Evolutionary conservation across 2,888 invertebrate genomes (phyloP).

Genomic region (Apamea anceps): DNA sequence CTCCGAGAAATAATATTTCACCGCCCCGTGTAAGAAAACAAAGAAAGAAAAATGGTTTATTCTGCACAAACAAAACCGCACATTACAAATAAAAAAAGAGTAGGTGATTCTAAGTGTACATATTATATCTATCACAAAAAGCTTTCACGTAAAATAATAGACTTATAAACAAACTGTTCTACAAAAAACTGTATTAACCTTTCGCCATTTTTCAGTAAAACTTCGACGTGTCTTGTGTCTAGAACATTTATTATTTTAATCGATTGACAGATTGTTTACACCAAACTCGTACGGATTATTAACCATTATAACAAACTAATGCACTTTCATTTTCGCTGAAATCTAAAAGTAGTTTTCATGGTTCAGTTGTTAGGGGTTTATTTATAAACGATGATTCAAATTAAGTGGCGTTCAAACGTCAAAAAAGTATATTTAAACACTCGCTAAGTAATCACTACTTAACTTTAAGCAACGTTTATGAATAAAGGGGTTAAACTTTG

Average conservation of each 20-base stretch:
- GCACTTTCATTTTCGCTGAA: not conserved
- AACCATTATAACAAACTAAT: conserved; percentile 9
- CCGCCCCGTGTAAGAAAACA: too few relatives aligned
- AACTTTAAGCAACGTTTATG: too few relatives aligned
- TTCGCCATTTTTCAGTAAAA: conserved; percentile 9
- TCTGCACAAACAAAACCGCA: too few relatives aligned
- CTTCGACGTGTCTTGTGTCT: conserved; percentile 8
- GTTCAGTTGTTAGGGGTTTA: not conserved
- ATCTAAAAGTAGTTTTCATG: not conserved
- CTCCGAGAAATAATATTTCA: too few relatives aligned
- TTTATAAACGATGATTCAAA: too few relatives aligned
- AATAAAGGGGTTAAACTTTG: too few relatives aligned
- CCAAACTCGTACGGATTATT: not conserved
- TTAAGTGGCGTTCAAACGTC: too few relatives aligned
- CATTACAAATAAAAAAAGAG: too few relatives aligned
- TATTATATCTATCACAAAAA: not conserved
- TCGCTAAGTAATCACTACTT: too few relatives aligned
- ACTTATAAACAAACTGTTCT: not conserved
- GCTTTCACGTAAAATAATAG: conserved; percentile 2
- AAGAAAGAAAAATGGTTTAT: too few relatives aligned
- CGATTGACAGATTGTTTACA: not conserved
- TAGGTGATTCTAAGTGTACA: not conserved
- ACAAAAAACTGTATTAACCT: conserved; percentile 9
- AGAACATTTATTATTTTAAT: conserved; percentile 35
- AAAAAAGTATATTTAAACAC: too few relatives aligned